phyloP scores from a whole-genome alignment of 2,797 vertebrate genomes.

The Taenioides sp. region DNA sequence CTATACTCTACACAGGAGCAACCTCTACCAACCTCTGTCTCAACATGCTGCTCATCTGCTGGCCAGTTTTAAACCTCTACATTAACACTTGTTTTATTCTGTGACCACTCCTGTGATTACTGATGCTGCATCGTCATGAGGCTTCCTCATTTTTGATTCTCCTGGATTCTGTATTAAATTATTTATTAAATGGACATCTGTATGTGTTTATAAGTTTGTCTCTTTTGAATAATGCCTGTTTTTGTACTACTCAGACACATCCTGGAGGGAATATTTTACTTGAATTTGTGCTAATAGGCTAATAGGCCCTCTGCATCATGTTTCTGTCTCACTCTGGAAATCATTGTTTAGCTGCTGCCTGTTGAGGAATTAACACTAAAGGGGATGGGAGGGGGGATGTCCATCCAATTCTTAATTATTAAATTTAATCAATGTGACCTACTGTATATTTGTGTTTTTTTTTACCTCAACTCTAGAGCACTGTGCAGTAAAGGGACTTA shows the following conservation, averaged over 20 bases:
- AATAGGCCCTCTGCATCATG: slow-evolving; percentile 44
- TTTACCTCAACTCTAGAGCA: slow-evolving; percentile 22
- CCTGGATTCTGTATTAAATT: slow-evolving; percentile 38
- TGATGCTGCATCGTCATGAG: slow-evolving; percentile 26
- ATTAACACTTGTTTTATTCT: slow-evolving; percentile 13
- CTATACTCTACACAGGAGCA: slow-evolving; percentile 8
- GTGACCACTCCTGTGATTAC: slow-evolving; percentile 43
- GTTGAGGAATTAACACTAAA: slow-evolving; percentile 60
- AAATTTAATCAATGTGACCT: slow-evolving; percentile 72
- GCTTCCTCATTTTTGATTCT: slow-evolving; percentile 47
- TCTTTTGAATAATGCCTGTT: slow-evolving; percentile 58
- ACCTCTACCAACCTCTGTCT: slow-evolving; percentile 32
- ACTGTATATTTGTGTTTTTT: slow-evolving; percentile 42
- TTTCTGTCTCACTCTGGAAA: slow-evolving; percentile 61
- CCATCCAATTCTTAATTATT: slow-evolving; percentile 68
- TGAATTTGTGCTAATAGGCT: slow-evolving; percentile 59
- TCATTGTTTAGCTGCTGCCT: slow-evolving; percentile 53
- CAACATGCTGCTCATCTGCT: slow-evolving; percentile 16
- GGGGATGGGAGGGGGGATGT: slow-evolving; percentile 37
- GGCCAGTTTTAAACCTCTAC: slow-evolving; percentile 20
- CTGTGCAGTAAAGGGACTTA: slow-evolving; percentile 5
- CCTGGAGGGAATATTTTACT: slow-evolving; percentile 61
- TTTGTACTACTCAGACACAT: slow-evolving; percentile 55
- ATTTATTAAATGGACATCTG: slow-evolving; percentile 65
- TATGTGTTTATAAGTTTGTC: slow-evolving; percentile 48